Evolutionary conservation across 1,140 invertebrate species (phyloP).

Genomic region (Dermatophagoides farinae): DNA sequence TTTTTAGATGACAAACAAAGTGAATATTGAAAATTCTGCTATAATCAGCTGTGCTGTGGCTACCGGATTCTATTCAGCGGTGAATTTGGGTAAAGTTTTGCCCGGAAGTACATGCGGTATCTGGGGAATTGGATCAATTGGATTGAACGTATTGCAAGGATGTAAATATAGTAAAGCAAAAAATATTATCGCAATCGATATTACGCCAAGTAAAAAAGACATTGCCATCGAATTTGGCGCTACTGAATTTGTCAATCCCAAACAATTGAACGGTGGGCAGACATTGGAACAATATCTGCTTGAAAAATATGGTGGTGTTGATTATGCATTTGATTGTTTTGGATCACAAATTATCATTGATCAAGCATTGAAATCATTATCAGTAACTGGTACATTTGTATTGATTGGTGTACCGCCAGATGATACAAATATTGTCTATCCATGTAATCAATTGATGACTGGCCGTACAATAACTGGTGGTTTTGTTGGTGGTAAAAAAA

Average conservation of each 20-base stretch:
- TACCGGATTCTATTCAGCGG: conserved; percentile 57
- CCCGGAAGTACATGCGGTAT: conserved; percentile 62
- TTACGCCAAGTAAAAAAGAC: conserved; percentile 70
- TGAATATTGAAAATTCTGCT: conserved; percentile 36
- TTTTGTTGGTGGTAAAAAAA: conserved; percentile 75
- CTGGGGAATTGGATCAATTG: conserved; percentile 86
- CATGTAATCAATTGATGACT: conserved; percentile 84
- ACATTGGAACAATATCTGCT: conserved; percentile 68
- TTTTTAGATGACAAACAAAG: neutral
- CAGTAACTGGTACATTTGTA: conserved; percentile 46
- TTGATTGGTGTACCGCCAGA: conserved; percentile 1
- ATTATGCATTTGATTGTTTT: conserved; percentile 11
- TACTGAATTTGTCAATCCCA: conserved; percentile 23
- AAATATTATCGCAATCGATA: conserved; percentile 76
- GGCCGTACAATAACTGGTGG: conserved; percentile 82
- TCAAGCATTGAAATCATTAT: neutral
- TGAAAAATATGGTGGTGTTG: conserved; percentile 54
- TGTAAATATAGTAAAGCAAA: conserved; percentile 71
- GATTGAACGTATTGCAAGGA: conserved; percentile 47
- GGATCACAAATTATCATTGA: conserved; percentile 2
- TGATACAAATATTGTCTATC: conserved; percentile 34
- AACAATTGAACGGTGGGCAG: conserved; percentile 30
- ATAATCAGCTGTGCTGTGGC: conserved; percentile 81
- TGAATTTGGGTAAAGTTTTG: conserved; percentile 71
- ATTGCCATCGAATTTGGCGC: conserved; percentile 24